phyloP scores from a whole-genome alignment of 2,888 invertebrate species.

The Baccha elongata region DNA sequence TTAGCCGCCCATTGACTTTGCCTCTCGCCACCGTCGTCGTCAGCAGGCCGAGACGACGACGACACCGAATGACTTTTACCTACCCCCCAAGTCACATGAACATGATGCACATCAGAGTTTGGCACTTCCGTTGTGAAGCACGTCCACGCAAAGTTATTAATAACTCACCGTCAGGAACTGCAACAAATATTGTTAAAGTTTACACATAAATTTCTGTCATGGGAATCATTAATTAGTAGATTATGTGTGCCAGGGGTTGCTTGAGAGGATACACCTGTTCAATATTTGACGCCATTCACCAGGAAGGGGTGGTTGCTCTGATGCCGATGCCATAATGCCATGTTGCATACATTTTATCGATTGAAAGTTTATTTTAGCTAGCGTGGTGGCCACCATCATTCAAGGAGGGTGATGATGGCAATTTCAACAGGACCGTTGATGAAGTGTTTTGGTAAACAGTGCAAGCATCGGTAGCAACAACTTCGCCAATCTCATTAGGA shows the following conservation, averaged over 20 bases:
- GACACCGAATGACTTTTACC: conserved; percentile 34
- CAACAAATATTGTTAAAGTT: conserved; percentile 81
- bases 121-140: conserved; percentile 75
- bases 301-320: background rate
- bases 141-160: conserved; percentile 75
- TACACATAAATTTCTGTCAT: conserved; percentile 81
- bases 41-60: background rate
- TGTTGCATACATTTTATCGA: conserved; percentile 23
- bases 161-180: conserved; percentile 75
- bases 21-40: background rate
- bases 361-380: conserved; percentile 39
- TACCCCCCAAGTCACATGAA: conserved; percentile 9
- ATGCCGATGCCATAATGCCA: background rate
- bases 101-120: conserved; percentile 73
- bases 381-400: background rate
- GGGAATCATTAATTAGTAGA: conserved; percentile 80
- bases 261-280: conserved; percentile 58
- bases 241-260: conserved; percentile 58
- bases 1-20: conserved; percentile 68
- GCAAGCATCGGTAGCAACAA: conserved; percentile 27
- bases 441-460: conserved; percentile 44
- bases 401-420: conserved; percentile 5
- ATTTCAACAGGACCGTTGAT: conserved; percentile 46
- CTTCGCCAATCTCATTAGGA: conserved; percentile 68
- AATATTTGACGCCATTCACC: conserved; percentile 38